These are phyloP conservation scores for Tetramorium simillimum DNA, from an alignment of 1,140 invertebrate genomes.

Conservation along the genomic window DNA sequence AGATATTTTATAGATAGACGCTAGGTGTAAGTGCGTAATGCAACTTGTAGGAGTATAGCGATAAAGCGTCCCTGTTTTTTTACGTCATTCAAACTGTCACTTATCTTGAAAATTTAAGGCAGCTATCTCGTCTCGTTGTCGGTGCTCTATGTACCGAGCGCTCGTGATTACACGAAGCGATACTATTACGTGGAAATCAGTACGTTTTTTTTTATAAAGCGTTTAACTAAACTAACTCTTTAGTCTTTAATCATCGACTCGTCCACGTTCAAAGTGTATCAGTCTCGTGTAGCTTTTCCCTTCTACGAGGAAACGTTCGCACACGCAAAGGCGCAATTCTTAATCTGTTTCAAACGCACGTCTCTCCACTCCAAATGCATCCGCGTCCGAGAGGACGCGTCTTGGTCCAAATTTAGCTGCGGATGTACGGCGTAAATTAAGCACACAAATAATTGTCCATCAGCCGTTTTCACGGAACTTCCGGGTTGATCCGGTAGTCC, in stretches of 20 bases:
- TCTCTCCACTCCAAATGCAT: background rate
- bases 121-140: slow-evolving; percentile 65
- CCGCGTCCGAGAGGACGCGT: background rate
- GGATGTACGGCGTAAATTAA: background rate
- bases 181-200: slow-evolving; percentile 12
- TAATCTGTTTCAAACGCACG: background rate
- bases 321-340: background rate
- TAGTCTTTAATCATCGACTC: slow-evolving; percentile 1
- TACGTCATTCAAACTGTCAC: slow-evolving; percentile 46
- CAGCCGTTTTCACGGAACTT: background rate
- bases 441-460: background rate
- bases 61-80: slow-evolving; percentile 49
- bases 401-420: background rate
- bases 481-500: background rate
- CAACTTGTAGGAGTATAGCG: slow-evolving; percentile 48
- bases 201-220: background rate
- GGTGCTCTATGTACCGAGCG: slow-evolving; percentile 17
- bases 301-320: background rate
- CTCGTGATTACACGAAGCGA: background rate
- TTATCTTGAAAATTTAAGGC: slow-evolving; percentile 66
- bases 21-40: background rate
- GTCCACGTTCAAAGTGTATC: background rate
- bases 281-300: background rate
- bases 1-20: slow-evolving; percentile 28
- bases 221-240: background rate